Base-by-base conservation (phyloP, 1,140 invertebrate genomes). In the Macrocentrus cingulum region DNA sequence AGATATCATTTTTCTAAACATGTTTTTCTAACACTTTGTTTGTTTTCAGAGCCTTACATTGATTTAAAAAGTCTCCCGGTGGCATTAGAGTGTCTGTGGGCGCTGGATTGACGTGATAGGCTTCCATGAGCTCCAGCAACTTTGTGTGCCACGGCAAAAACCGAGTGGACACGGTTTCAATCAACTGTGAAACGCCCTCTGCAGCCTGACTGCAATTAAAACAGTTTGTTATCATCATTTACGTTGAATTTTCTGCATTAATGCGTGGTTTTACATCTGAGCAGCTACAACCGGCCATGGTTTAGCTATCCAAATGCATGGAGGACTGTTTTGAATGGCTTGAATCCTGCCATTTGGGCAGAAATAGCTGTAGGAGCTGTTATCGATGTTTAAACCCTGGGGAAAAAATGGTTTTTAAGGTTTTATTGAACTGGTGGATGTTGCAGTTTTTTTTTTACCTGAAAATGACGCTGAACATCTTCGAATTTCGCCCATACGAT, bases 341-440 rank as follows among this genome's bases (percentile, higher is more conserved):
- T 83, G 84, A 45, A 85, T 79, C 7, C 85, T 85, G 0, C 92
- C 91, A 79, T 96, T 89, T 0, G 86, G 85, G 70, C 94, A 97
- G 9, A 97, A 76, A 57, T 89, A 88, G 63, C 83, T 87, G 66
- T 85, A 90, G 29, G 49, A 34, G 11, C 37, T 59, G 23, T 62
- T 53, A 15, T 51, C 48, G 9, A 19, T 52, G 11, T 44, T 32
- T 5, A 34, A 11, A n/a, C 8, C 44, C 59, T 61, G 41, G 36
- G 11, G 22, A 7, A 29, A 34, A 41, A 23, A 23, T 45, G 8
- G 5, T n/a, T 0, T 34, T 34, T 19, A n/a, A 50, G 39, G 0
- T 37, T 15, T 53, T 41, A 4, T 44, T 15, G n/a, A n/a, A n/a
- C n/a, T n/a, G n/a, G n/a, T n/a, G n/a, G n/a, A n/a, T n/a, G n/a